Base-by-base conservation (phyloP, 2,113 vertebrate genomes). In the Falco punctatus region DNA sequence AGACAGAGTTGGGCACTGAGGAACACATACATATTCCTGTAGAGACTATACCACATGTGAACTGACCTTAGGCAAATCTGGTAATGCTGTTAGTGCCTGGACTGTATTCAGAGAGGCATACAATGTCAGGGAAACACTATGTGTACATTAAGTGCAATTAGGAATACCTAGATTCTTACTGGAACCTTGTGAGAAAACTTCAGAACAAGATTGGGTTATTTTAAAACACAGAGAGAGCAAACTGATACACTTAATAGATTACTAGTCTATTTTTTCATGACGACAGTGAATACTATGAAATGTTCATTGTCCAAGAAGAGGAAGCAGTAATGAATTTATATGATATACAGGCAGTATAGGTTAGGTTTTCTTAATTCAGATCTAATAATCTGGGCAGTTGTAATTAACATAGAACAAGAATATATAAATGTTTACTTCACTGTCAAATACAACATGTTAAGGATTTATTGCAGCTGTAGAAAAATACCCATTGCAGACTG, bases 11-110 rank as follows among this genome's bases (percentile, higher is more conserved):
- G 74, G 24, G 18, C 5, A 1, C 52, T 66, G 32, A 81, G 78
- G 54, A 92, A 32, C n/a, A 17, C 0, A 0, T 48, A 3, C 21
- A 7, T 52, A 8, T 52, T 38, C 27, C 24, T 61, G 0, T 7
- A 16, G 40, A 77, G 52, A 57, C 58, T 79, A 32, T 44, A n/a
- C 17, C 78, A 24, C 11, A 2, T 54, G 4, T 38, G 62, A 61
- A 26, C 51, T 40, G 88, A 44, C 48, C 28, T 70, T 48, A 6
- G 72, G 62, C n/a, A 61, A 10, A 26, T 35, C 86, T 51, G 73
- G 38, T 24, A 35, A 18, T 28, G 8, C 32, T 11, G 3, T 27
- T 80, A 59, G 38, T 89, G 70, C 27, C 65, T 90, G 66, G 32
- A 22, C 38, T 83, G 32, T 54, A 6, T 91, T 88, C 38, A 33